Conservation (phyloP, 2,888 invertebrate genomes). For the Drosophila acutilabella region DNA sequence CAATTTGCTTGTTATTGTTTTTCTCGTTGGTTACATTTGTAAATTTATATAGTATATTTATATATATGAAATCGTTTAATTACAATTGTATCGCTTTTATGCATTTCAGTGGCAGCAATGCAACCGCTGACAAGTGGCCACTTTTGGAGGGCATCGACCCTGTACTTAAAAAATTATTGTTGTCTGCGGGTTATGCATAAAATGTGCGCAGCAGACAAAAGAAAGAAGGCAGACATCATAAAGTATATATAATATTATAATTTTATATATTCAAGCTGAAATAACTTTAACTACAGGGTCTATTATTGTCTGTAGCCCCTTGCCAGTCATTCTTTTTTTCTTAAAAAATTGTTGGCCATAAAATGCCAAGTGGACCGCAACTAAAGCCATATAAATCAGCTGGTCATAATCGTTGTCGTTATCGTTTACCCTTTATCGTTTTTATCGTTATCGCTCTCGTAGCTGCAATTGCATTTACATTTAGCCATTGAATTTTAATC, state of each 20-base stretch:
- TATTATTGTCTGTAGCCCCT: no score
- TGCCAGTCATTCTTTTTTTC: no score
- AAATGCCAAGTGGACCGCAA: constrained; percentile 36
- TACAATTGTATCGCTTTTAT: constrained; percentile 70
- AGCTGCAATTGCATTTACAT: constrained; percentile 14
- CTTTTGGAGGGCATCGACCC: constrained; percentile 23
- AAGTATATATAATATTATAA: no score
- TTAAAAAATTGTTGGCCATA: constrained; percentile 44
- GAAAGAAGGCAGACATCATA: no score
- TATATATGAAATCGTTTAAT: constrained; percentile 67
- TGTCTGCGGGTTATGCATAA: no score
- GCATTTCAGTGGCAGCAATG: constrained; percentile 62
- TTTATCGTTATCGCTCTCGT: constrained; percentile 7
- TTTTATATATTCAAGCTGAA: no score
- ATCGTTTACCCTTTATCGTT: constrained; percentile 16
- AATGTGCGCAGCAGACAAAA: no score
- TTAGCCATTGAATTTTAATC: constrained; percentile 27
- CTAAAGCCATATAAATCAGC: constrained; percentile 50
- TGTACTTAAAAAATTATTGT: no score
- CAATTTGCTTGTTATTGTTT: constrained; percentile 44
- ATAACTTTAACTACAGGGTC: no score
- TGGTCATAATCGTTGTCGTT: constrained; percentile 43
- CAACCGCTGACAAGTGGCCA: constrained; percentile 34
- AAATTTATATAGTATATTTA: constrained; percentile 55
- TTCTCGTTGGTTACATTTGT: constrained; percentile 48